Evolutionary conservation across 2,888 invertebrate species (phyloP).

Genomic region (Tetragnatha montana): DNA sequence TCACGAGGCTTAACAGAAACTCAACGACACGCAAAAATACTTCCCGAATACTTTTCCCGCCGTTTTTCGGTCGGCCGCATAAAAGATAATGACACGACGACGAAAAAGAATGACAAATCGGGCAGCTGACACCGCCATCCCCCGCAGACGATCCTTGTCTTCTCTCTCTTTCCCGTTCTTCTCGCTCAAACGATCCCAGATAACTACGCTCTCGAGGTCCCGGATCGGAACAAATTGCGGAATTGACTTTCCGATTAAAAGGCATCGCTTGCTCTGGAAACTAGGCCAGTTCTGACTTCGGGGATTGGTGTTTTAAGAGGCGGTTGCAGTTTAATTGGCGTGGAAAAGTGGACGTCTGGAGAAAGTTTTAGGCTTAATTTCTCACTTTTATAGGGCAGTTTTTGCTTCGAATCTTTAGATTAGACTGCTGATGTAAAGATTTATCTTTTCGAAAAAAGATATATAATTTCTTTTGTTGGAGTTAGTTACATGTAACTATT

Average conservation of each 20-base stretch:
- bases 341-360: neutral
- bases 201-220: conserved; percentile 38
- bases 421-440: too few relatives aligned
- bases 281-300: neutral
- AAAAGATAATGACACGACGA: conserved; percentile 28
- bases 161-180: neutral
- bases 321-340: neutral
- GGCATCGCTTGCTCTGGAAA: neutral
- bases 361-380: too few relatives aligned
- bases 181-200: conserved; percentile 18
- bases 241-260: neutral
- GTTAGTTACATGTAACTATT: too few relatives aligned
- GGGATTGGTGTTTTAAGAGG: neutral
- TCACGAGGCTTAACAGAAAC: neutral
- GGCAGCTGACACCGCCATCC: conserved; percentile 43
- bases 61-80: conserved; percentile 12
- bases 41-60: conserved; percentile 1
- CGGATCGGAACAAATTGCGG: conserved; percentile 7
- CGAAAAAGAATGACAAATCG: conserved; percentile 47
- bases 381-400: too few relatives aligned
- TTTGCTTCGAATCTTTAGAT: too few relatives aligned
- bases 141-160: neutral
- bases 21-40: conserved; percentile 6
- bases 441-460: too few relatives aligned
- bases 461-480: too few relatives aligned